These are phyloP conservation scores for Palythoa caribaeorum DNA, from an alignment of 92 coral and sea anemone species.

Conservation along the genomic window DNA sequence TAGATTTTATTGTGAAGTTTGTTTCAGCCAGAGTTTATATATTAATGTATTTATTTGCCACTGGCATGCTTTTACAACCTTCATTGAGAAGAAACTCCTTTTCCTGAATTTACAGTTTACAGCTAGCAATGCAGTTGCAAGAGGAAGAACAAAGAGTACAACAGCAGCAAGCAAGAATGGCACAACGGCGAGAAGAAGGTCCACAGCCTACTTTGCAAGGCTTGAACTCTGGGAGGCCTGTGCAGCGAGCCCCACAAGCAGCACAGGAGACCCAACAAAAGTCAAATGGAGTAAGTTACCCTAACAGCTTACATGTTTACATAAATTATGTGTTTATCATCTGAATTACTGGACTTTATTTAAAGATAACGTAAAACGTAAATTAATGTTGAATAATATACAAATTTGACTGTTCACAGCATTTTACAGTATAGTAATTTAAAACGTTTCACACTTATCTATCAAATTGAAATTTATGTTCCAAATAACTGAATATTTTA, in stretches of 20 bases:
- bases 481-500: too few relatives aligned
- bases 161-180: conserved; percentile 52
- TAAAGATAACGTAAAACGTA: too few relatives aligned
- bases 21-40: neutral
- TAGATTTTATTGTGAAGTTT: too few relatives aligned
- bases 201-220: conserved; percentile 51
- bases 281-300: conserved; percentile 36
- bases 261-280: conserved; percentile 33
- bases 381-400: too few relatives aligned
- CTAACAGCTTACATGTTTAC: too few relatives aligned
- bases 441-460: too few relatives aligned
- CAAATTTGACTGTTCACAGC: too few relatives aligned
- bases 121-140: conserved; percentile 91
- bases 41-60: neutral
- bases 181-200: conserved; percentile 70
- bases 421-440: too few relatives aligned
- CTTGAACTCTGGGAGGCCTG: conserved; percentile 33
- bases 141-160: conserved; percentile 81
- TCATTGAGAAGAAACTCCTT: neutral
- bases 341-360: too few relatives aligned
- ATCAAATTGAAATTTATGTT: too few relatives aligned
- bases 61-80: neutral
- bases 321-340: too few relatives aligned
- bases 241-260: conserved; percentile 21
- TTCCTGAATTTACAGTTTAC: conserved; percentile 63